phyloP scores from a whole-genome alignment of 2,888 invertebrate genomes.

The Cheiracanthium punctorium region DNA sequence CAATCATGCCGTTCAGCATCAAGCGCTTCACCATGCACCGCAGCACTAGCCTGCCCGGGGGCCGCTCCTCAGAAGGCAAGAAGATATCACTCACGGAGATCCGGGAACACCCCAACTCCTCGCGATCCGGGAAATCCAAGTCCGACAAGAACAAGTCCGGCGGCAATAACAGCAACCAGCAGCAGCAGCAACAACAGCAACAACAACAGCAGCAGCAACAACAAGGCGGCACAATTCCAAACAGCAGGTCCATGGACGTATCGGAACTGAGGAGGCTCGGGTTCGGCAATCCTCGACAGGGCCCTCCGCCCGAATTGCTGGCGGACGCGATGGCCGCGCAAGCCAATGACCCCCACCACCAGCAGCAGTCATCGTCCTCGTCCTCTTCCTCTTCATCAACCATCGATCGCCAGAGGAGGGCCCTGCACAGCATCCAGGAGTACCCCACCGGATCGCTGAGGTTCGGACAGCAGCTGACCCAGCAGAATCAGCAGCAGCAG shows the following conservation, averaged over 20 bases:
- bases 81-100: conserved; percentile 63
- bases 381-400: conserved; percentile 48
- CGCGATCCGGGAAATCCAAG: conserved; percentile 19
- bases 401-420: conserved; percentile 36
- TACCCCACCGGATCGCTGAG: conserved; percentile 29
- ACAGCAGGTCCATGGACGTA: conserved; percentile 65
- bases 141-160: conserved; percentile 22
- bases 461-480: background rate
- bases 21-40: conserved; percentile 71
- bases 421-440: conserved; percentile 62
- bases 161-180: conserved; percentile 11
- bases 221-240: conserved; percentile 31
- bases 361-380: conserved; percentile 29
- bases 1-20: conserved; percentile 72
- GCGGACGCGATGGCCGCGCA: conserved; percentile 54
- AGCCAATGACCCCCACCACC: conserved; percentile 31
- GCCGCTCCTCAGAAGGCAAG: conserved; percentile 60
- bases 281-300: conserved; percentile 40
- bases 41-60: conserved; percentile 65
- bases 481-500: conserved; percentile 18
- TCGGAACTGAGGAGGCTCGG: conserved; percentile 49
- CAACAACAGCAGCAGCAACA: conserved; percentile 33
- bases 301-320: conserved; percentile 56
- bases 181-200: conserved; percentile 16
- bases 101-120: conserved; percentile 36